Evolutionary conservation across 64 coral and sea anemone genomes (phyloP).

Genomic region (Exaiptasia diaphana): DNA sequence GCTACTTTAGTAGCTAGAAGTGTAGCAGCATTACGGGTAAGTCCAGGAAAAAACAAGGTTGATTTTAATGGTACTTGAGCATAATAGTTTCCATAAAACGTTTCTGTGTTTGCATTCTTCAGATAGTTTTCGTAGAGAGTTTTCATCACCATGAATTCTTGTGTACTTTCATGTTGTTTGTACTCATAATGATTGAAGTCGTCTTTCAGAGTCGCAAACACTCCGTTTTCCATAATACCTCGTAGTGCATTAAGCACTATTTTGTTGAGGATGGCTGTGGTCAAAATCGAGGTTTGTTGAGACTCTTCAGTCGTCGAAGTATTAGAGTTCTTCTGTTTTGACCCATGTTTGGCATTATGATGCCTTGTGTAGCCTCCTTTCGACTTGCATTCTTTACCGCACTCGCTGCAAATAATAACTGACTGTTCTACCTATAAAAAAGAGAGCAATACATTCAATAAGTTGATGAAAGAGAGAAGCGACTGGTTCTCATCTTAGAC

Average conservation of each 20-base stretch:
- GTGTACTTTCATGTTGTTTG: background rate
- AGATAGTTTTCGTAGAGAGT: background rate
- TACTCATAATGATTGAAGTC: background rate
- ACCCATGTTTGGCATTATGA: conserved; percentile 15
- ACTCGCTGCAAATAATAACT: conserved; percentile 24
- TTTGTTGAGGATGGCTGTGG: conserved; percentile 9
- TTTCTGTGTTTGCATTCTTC: background rate
- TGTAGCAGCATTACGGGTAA: conserved; percentile 34
- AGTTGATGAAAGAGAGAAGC: background rate
- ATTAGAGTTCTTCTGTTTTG: background rate
- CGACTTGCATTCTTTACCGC: conserved; percentile 32
- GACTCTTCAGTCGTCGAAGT: background rate
- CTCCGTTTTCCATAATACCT: conserved; percentile 4
- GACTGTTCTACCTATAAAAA: background rate
- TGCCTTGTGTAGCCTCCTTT: conserved; percentile 30
- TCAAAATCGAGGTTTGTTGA: background rate
- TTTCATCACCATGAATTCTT: conserved; percentile 2
- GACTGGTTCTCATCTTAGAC: background rate
- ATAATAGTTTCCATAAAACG: conserved; percentile 21
- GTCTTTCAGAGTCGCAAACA: background rate
- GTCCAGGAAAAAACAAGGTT: conserved; percentile 31
- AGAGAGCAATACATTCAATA: background rate
- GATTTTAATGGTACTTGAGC: conserved; percentile 42
- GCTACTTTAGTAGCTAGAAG: conserved; percentile 42
- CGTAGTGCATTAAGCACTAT: conserved; percentile 13